Conservation (phyloP, 2,797 vertebrate genomes). For the Petrocephalus sullivani region DNA sequence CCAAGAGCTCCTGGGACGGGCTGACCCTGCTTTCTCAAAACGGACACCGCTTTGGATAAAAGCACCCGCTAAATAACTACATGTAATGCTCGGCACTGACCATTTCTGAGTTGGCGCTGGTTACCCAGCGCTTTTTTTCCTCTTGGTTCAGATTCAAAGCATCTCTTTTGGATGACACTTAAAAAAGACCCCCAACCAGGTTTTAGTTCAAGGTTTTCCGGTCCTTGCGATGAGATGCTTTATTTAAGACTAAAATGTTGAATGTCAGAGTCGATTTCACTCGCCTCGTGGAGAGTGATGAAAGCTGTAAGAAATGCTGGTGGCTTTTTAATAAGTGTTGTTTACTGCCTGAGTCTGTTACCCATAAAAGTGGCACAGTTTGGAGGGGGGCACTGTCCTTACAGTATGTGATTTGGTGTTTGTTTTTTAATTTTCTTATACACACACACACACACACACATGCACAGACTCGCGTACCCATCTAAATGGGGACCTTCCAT, state of each 20-base stretch:
- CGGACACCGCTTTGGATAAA: background rate
- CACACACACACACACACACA: background rate
- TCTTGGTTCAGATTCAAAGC: background rate
- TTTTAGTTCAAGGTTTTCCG: background rate
- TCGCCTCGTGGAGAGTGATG: background rate
- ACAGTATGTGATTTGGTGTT: conserved; percentile 6
- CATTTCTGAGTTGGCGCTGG: background rate
- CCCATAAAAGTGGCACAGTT: background rate
- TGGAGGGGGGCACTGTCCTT: background rate
- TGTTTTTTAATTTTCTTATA: background rate
- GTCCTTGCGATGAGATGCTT: background rate
- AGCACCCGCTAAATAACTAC: background rate
- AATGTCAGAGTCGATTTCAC: background rate
- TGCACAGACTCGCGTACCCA: too few relatives aligned
- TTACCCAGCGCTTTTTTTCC: background rate
- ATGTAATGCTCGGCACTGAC: background rate
- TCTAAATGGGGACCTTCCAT: too few relatives aligned
- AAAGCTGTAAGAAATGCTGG: conserved; percentile 3
- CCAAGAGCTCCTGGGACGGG: background rate
- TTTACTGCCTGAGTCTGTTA: conserved; percentile 1
- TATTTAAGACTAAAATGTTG: conserved; percentile 1
- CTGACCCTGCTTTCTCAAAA: background rate
- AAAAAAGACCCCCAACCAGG: background rate
- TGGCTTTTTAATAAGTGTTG: conserved; percentile 7
- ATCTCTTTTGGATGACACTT: background rate